Evolutionary conservation across 2,888 invertebrate genomes (phyloP), one percentile per base, ranked within the genome.

Genomic region (Nycteola revayana): DNA sequence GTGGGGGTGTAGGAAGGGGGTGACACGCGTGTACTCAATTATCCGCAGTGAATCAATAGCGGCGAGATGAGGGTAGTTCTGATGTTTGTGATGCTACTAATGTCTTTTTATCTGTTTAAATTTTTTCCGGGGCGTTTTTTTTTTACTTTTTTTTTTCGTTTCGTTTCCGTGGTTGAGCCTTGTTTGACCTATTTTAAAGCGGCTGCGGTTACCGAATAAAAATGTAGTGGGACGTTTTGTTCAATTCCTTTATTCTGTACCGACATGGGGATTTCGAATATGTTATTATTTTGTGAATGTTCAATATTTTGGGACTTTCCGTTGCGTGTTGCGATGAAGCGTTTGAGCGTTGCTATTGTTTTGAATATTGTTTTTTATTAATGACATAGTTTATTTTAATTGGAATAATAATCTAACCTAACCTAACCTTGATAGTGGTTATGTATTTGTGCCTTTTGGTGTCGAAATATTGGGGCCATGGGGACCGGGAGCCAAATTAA

Each of bases 31-130:
- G 87, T 87, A 84, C 85, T 86, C 86, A 87, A 87, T 88, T 88
- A 87, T 84, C 85, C 81, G 86, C 86, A 87, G 83, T 85, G 85
- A 88, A 88, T 88, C 87, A 87, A 88, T 88, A 87, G 86, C 82
- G 72, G 81, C 77, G 81, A 81, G 83, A 86, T 85, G 84, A 86
- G 87, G 88, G 85, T 87, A 86, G 86, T 86, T 84, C 64, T 72
- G 74, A 77, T 77, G 75, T 70, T 69, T 71, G 75, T 74, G 78
- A 78, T 68, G 68, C 63, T 53, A 60, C 72, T 77, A 77, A 74
- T 76, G 66, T 66, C 66, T 77, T 79, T 79, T 77, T 72, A 69
- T 75, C 68, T 74, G 71, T 72, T 79, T 73, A 71, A 75, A 69
- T 76, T 76, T 73, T 75, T 59, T 32, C 42, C 38, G 33, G n/a